phyloP scores from a whole-genome alignment of 2,113 vertebrate genomes.

The Hydropotes inermis region DNA sequence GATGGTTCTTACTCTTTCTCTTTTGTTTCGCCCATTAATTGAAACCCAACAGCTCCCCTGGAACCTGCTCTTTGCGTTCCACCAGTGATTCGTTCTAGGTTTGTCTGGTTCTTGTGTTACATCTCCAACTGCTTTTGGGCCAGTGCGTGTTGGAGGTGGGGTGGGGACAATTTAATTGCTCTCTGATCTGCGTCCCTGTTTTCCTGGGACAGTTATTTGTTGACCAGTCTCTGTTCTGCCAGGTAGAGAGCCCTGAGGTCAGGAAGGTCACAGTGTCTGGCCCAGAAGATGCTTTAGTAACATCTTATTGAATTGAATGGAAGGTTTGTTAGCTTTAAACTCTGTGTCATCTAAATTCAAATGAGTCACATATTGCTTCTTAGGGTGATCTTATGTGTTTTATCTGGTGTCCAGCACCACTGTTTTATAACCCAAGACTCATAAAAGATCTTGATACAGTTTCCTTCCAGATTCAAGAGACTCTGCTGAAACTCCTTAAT shows the following conservation, averaged over 20 bases:
- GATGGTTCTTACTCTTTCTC: background rate
- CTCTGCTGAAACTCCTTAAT: background rate
- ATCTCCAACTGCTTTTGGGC: background rate
- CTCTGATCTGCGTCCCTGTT: rapidly evolving
- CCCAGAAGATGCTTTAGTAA: background rate
- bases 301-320: background rate
- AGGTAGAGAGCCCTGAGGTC: rapidly evolving
- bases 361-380: background rate
- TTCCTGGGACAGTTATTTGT: background rate
- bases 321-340: background rate
- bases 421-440: background rate
- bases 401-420: background rate
- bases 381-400: background rate
- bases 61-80: background rate
- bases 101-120: rapidly evolving
- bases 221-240: background rate
- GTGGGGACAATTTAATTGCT: background rate
- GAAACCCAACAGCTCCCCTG: background rate
- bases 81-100: background rate
- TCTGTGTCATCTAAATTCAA: background rate
- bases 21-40: background rate
- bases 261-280: background rate
- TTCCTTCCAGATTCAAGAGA: background rate
- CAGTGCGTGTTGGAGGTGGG: rapidly evolving
- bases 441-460: background rate